Evolutionary conservation across 2,888 invertebrate genomes (phyloP).

Genomic region (Athripsodes cinereus): DNA sequence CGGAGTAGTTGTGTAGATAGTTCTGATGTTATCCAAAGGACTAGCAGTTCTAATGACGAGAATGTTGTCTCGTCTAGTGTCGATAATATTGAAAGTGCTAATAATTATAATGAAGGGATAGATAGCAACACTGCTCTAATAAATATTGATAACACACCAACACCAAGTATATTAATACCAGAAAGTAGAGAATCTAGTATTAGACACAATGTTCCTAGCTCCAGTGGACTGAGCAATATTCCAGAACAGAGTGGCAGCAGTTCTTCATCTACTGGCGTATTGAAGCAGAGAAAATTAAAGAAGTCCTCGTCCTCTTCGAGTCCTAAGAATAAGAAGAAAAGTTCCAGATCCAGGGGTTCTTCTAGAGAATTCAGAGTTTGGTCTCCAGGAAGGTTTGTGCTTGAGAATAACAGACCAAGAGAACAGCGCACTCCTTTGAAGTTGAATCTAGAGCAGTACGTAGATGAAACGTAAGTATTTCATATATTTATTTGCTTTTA

Average conservation of each 20-base stretch:
- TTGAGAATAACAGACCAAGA: constrained; percentile 39
- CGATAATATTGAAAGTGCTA: not conserved
- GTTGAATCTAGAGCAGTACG: constrained; percentile 46
- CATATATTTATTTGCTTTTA: no score
- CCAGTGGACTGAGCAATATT: not conserved
- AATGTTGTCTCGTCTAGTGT: not conserved
- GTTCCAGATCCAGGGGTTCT: constrained; percentile 12
- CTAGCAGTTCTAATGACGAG: not conserved
- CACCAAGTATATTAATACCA: not conserved
- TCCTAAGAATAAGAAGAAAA: constrained; percentile 21
- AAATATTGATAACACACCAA: not conserved
- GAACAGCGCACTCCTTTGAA: constrained; percentile 38
- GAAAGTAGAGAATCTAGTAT: not conserved
- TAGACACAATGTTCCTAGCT: not conserved
- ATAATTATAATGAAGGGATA: not conserved
- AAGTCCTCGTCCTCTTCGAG: constrained; percentile 19
- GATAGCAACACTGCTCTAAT: not conserved
- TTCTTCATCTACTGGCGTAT: constrained; percentile 12
- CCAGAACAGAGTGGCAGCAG: not conserved
- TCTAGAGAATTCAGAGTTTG: constrained; percentile 39
- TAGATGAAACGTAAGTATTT: constrained; percentile 42
- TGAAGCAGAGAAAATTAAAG: constrained; percentile 23
- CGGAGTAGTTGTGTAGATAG: not conserved
- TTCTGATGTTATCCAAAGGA: not conserved
- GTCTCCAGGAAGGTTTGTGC: constrained; percentile 43